phyloP scores from a whole-genome alignment of 2,797 vertebrate genomes.

The Centropyge bicolor region DNA sequence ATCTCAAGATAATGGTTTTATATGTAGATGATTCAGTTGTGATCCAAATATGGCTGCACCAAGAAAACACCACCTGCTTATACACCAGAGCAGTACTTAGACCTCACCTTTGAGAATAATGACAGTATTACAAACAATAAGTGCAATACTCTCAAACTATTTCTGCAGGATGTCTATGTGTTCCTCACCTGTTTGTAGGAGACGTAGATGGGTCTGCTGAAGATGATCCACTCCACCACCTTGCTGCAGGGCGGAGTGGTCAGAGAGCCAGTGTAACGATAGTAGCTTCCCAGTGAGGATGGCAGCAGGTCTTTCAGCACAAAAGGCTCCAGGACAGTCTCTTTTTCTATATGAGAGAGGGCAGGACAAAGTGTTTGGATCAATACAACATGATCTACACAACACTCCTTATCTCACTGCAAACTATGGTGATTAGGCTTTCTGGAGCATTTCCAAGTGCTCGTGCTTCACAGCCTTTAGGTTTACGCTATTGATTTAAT shows the following conservation, averaged over 20 bases:
- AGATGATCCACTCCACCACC: conserved; percentile 97
- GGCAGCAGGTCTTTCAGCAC: conserved; percentile 93
- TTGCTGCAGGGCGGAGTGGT: conserved; percentile 97
- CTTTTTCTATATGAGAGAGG: conserved; percentile 88
- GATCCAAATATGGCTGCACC: no score
- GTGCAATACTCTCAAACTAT: not conserved
- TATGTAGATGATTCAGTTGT: not conserved
- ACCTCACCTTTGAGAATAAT: no score
- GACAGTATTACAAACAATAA: not conserved
- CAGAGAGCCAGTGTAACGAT: conserved; percentile 94
- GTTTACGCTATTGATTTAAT: conserved; percentile 53
- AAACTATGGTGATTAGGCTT: conserved; percentile 15
- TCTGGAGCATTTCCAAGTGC: conserved; percentile 47
- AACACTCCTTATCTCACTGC: conserved; percentile 21
- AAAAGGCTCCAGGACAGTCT: conserved; percentile 97
- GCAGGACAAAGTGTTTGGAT: conserved; percentile 48
- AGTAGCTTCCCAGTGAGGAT: conserved; percentile 91
- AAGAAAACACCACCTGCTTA: no score
- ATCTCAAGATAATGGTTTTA: not conserved
- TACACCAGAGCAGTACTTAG: no score
- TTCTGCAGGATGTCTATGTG: not conserved
- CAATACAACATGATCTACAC: conserved; percentile 42
- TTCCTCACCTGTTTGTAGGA: conserved; percentile 94
- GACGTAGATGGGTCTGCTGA: conserved; percentile 92
- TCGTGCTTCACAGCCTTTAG: conserved; percentile 34